These are phyloP conservation scores for Erebia aethiops DNA, from an alignment of 2,888 invertebrate species.

Conservation along the genomic window DNA sequence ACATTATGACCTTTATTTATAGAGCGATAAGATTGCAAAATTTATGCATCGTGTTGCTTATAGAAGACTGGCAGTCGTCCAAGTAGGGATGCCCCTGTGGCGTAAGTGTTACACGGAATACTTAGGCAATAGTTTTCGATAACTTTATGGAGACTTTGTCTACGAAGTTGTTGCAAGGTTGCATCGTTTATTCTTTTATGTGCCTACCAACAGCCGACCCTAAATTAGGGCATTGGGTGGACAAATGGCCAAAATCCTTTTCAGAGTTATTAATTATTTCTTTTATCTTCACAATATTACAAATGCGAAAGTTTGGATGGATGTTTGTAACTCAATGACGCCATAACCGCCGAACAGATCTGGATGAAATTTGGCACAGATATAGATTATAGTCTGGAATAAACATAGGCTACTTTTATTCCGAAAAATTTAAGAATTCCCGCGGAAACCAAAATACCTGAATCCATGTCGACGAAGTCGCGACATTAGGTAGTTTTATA, in stretches of 20 bases:
- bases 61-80: conserved; percentile 35
- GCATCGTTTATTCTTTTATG: conserved; percentile 17
- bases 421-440: too few species aligned
- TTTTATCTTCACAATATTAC: too few species aligned
- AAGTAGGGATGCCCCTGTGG: conserved; percentile 27
- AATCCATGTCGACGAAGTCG: too few species aligned
- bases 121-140: conserved; percentile 32
- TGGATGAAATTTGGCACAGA: too few species aligned
- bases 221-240: background rate
- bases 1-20: conserved; percentile 18
- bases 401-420: too few species aligned
- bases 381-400: too few species aligned
- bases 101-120: conserved; percentile 36
- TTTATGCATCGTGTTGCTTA: conserved; percentile 4
- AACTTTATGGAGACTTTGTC: conserved; percentile 22
- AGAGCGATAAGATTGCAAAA: conserved; percentile 10
- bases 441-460: too few species aligned
- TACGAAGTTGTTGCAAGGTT: conserved; percentile 16
- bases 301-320: too few species aligned
- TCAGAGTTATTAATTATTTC: too few species aligned
- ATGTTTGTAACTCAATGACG: too few species aligned
- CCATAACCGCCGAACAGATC: too few species aligned
- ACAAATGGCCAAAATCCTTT: background rate
- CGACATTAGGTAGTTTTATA: too few species aligned
- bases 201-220: background rate